Evolutionary conservation across 2,797 vertebrate genomes (phyloP).

Genomic region (Arrhamphus sclerolepis): DNA sequence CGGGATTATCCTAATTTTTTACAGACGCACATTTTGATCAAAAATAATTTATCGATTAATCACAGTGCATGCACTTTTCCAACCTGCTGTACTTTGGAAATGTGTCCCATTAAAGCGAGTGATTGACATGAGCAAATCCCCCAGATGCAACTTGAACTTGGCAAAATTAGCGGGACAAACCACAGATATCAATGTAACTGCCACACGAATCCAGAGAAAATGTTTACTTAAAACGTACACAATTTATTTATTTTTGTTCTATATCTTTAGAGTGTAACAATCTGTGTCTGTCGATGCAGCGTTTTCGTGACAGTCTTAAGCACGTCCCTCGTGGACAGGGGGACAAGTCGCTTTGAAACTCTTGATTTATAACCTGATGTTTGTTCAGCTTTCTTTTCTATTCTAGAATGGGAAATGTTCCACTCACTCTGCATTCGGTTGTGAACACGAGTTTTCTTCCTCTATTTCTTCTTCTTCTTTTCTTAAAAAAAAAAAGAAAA

Average conservation of each 20-base stretch:
- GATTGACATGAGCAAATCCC: background rate
- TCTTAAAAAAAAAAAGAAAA: too few species aligned
- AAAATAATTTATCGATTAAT: background rate
- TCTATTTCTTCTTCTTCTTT: too few species aligned
- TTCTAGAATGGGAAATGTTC: conserved; percentile 27
- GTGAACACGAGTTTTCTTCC: conserved; percentile 15
- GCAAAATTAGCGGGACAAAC: conserved; percentile 14
- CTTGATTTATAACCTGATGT: background rate
- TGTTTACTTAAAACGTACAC: background rate
- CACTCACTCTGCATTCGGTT: conserved; percentile 14
- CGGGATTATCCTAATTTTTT: background rate
- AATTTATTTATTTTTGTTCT: background rate
- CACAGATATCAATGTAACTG: background rate
- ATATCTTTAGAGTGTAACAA: background rate
- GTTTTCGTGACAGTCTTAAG: conserved; percentile 15
- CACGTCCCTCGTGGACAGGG: conserved; percentile 16
- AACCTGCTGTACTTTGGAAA: conserved; percentile 2
- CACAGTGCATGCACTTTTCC: background rate
- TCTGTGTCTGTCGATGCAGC: conserved; percentile 3
- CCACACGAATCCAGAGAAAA: background rate
- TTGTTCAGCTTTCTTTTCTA: conserved; percentile 14
- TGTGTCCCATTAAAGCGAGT: background rate
- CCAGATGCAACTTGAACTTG: conserved; percentile 28
- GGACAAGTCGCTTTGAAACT: conserved; percentile 9
- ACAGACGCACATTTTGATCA: background rate